These are phyloP conservation scores for Porphyrio hochstetteri DNA, from an alignment of 2,113 vertebrate genomes.

Conservation along the genomic window DNA sequence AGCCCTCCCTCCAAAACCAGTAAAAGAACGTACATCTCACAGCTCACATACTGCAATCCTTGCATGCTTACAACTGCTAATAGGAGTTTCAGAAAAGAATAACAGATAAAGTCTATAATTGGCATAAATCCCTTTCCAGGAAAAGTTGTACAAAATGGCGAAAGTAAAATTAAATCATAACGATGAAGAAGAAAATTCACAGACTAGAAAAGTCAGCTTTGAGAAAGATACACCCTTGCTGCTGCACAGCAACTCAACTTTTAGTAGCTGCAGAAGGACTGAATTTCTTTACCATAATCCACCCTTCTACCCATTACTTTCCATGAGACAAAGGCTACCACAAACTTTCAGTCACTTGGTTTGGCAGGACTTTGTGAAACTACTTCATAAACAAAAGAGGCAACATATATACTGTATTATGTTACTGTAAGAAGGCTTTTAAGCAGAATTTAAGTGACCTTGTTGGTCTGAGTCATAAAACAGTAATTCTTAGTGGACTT, in stretches of 20 bases:
- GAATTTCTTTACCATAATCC: not conserved
- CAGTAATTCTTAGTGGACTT: not conserved
- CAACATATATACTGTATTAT: not conserved
- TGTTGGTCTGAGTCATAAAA: slow-evolving; percentile 5
- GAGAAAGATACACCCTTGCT: not conserved
- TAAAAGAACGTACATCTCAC: not conserved
- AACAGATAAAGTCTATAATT: not conserved
- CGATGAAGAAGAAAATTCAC: not conserved
- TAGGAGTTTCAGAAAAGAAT: not conserved
- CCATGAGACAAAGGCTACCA: not conserved
- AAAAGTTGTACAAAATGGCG: not conserved
- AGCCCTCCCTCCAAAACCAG: not conserved
- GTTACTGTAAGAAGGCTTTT: slow-evolving; percentile 18
- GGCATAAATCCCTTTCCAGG: not conserved
- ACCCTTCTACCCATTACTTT: not conserved
- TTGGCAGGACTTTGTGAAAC: not conserved
- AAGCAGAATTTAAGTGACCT: not conserved
- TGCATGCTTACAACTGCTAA: not conserved
- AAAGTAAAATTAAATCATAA: not conserved
- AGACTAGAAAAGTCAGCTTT: not conserved
- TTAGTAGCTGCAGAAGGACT: not conserved
- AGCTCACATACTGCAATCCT: not conserved
- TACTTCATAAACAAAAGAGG: not conserved
- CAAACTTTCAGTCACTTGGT: not conserved
- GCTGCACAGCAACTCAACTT: not conserved